Percentiles rank a stretch among this genome's conserved stretches.
Evolutionary conservation across 2,113 vertebrate genomes (phyloP).

Genomic region (Garra rufa): DNA sequence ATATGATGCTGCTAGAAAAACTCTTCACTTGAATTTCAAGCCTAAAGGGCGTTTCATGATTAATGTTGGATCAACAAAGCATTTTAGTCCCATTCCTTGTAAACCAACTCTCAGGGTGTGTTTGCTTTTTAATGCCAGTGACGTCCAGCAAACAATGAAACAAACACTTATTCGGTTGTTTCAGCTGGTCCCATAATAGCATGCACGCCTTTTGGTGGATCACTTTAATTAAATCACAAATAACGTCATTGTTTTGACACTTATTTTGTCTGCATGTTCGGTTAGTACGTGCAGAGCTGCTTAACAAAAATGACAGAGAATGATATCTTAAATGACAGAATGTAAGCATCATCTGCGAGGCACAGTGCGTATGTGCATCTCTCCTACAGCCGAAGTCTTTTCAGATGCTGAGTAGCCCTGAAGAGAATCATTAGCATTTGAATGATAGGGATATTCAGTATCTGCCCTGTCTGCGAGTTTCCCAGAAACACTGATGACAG

Average conservation of each 20-base stretch:
- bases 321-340: not conserved
- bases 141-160: not conserved
- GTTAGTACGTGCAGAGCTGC: no score
- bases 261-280: not conserved
- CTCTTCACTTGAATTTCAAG: not conserved
- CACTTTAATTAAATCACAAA: not conserved
- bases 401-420: slow-evolving; percentile 23
- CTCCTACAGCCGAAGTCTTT: not conserved
- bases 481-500: slow-evolving; percentile 25
- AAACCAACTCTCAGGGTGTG: slow-evolving; percentile 20
- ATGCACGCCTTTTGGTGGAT: not conserved
- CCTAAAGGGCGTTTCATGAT: not conserved
- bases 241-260: slow-evolving; percentile 13
- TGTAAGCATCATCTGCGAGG: not conserved
- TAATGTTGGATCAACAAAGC: not conserved
- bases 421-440: slow-evolving; percentile 10
- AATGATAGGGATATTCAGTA: slow-evolving; percentile 25
- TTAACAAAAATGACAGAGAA: not conserved
- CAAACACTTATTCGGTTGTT: not conserved
- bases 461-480: slow-evolving; percentile 7
- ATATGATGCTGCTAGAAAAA: not conserved
- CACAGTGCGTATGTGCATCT: not conserved
- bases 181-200: not conserved
- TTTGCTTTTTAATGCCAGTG: not conserved
- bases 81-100: not conserved